phyloP scores from a whole-genome alignment of 2,113 vertebrate species.

The Centrocercus urophasianus region DNA sequence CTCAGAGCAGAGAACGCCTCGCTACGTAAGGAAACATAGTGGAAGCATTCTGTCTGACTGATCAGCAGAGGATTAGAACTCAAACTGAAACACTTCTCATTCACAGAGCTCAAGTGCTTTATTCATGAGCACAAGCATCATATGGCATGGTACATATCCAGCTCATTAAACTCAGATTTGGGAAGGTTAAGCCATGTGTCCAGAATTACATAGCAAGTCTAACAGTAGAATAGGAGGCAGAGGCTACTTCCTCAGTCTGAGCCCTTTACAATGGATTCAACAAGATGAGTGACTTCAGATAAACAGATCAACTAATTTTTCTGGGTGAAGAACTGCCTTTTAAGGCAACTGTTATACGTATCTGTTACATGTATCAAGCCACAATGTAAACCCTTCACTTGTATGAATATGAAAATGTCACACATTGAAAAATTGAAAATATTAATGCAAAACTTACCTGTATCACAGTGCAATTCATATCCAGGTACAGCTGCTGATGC shows the following conservation, averaged over 20 bases:
- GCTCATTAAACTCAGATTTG: not conserved
- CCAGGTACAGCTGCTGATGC: slow-evolving; percentile 55
- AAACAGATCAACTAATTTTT: not conserved
- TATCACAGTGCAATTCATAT: slow-evolving; percentile 3
- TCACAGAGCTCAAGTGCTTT: not conserved
- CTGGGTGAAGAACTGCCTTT: not conserved
- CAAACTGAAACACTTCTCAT: not conserved
- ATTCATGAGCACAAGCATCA: not conserved
- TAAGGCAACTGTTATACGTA: not conserved
- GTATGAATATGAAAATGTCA: not conserved
- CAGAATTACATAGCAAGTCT: not conserved
- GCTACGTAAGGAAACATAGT: not conserved
- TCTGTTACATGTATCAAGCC: not conserved
- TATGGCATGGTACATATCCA: not conserved
- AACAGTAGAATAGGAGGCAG: not conserved
- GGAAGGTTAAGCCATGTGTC: not conserved
- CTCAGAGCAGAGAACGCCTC: not conserved
- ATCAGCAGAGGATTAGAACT: not conserved
- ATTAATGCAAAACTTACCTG: not conserved
- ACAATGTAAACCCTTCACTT: not conserved
- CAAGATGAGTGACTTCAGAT: not conserved
- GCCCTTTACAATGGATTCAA: not conserved
- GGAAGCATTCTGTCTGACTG: not conserved
- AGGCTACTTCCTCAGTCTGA: not conserved
- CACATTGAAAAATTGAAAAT: not conserved